Evolutionary conservation across 2,797 vertebrate species (phyloP).

Genomic region (Phylloscopus collybita): DNA sequence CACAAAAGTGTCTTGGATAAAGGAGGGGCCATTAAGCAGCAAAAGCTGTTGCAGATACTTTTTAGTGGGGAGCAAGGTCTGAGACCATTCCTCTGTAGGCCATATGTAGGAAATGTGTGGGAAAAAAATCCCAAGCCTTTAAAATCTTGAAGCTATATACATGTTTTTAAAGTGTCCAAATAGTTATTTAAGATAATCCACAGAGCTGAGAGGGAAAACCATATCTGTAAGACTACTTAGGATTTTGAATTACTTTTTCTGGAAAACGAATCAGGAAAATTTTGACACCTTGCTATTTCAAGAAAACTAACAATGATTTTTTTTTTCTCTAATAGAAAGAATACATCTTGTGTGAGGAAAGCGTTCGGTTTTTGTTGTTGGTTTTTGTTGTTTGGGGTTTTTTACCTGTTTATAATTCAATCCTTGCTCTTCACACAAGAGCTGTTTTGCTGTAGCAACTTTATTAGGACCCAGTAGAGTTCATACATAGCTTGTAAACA

Average conservation of each 20-base stretch:
- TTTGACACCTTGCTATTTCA: neutral
- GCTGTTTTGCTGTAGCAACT: conserved; percentile 5
- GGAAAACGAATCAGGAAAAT: neutral
- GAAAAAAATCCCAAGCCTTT: rapidly evolving
- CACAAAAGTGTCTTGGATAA: neutral
- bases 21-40: neutral
- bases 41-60: neutral
- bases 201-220: neutral
- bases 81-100: neutral
- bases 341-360: neutral
- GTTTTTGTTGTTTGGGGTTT: rapidly evolving
- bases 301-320: neutral
- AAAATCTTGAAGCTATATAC: neutral
- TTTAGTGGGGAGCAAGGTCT: neutral
- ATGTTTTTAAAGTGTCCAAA: neutral
- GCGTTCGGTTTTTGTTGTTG: neutral
- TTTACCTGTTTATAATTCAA: conserved; percentile 1
- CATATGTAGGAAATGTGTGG: neutral
- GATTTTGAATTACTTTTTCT: neutral
- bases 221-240: neutral
- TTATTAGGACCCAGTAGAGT: conserved; percentile 20
- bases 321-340: neutral
- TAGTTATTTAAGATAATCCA: neutral
- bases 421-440: conserved; percentile 29
- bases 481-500: conserved; percentile 55